These are phyloP conservation scores for Galemys pyrenaicus DNA, from an alignment of 2,113 vertebrate genomes.

Conservation along the genomic window DNA sequence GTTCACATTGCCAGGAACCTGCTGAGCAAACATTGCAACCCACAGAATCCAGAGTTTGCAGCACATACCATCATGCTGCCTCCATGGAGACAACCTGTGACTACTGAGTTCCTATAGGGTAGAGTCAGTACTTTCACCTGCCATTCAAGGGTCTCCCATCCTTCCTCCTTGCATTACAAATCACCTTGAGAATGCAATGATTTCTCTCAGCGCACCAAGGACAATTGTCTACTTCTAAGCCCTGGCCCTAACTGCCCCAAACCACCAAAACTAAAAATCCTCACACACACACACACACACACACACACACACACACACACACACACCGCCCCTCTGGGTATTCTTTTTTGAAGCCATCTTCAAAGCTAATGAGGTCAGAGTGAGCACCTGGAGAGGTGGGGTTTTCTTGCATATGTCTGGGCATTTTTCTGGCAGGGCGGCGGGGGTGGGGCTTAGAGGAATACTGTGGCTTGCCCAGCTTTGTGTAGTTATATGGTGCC, in stretches of 20 bases:
- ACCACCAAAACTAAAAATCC: not conserved
- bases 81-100: not conserved
- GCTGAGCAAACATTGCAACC: not conserved
- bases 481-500: not conserved
- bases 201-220: not conserved
- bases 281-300: not conserved
- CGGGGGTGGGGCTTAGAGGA: not conserved
- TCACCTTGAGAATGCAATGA: not conserved
- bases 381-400: not conserved
- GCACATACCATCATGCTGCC: not conserved
- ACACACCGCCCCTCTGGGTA: not conserved
- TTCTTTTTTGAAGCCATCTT: constrained; percentile 23
- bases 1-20: not conserved
- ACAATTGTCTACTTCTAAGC: not conserved
- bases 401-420: not conserved
- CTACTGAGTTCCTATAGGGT: not conserved
- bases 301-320: not conserved
- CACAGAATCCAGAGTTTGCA: not conserved
- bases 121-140: not conserved
- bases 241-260: too few species aligned
- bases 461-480: not conserved
- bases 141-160: not conserved
- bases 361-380: not conserved
- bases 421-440: fast-evolving
- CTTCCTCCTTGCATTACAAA: not conserved